Evolutionary conservation across 2,113 vertebrate genomes (phyloP).

Genomic region (Formicarius rufipectus): DNA sequence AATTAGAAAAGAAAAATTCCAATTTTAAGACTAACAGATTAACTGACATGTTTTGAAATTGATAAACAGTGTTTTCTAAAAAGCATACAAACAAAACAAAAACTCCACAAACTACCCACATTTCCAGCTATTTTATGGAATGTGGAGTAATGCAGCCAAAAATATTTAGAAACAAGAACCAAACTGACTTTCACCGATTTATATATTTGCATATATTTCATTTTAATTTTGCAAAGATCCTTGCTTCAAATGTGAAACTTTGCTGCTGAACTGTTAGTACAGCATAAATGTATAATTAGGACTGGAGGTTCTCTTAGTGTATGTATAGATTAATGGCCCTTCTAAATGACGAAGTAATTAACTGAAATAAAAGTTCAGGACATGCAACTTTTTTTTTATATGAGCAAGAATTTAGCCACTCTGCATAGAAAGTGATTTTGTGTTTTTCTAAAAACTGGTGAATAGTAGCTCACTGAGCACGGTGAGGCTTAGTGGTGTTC

Average conservation of each 20-base stretch:
- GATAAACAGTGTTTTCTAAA: background rate
- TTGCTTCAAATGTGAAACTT: background rate
- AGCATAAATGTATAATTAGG: background rate
- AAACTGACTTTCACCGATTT: background rate
- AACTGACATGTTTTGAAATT: background rate
- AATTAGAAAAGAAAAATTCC: background rate
- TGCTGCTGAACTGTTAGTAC: background rate
- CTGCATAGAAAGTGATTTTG: background rate
- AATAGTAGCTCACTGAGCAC: background rate
- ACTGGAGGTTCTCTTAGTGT: background rate
- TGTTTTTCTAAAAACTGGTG: background rate
- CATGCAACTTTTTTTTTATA: background rate
- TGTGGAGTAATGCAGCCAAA: background rate
- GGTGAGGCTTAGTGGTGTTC: background rate
- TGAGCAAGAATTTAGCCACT: background rate
- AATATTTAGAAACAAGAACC: background rate
- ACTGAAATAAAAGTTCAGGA: background rate
- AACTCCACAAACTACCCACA: fast-evolving
- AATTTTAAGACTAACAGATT: background rate
- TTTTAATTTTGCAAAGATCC: background rate
- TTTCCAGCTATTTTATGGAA: background rate
- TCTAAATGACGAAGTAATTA: background rate
- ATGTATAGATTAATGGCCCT: background rate
- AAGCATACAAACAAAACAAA: background rate
- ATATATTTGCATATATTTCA: background rate